Conservation (phyloP, 1,140 invertebrate species). For the Drosophila guanche region DNA sequence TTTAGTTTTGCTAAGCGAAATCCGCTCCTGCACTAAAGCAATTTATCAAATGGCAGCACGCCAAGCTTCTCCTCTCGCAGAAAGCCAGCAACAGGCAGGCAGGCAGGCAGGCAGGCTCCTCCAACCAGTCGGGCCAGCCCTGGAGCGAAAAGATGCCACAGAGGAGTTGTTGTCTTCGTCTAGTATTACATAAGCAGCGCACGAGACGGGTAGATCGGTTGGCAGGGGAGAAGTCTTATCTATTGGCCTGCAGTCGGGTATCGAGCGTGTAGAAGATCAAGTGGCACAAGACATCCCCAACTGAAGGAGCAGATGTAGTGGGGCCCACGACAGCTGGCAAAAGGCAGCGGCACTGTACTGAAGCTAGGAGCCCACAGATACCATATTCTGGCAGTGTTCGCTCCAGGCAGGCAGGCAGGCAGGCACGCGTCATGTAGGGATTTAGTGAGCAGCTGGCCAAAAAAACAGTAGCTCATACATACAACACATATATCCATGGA, state of each 20-base stretch:
- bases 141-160: constrained; percentile 36
- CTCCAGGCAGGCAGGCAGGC: constrained; percentile 26
- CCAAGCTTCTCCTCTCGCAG: constrained; percentile 13
- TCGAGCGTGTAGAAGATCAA: constrained; percentile 58
- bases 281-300: constrained; percentile 67
- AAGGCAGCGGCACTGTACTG: constrained; percentile 76
- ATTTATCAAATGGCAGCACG: constrained; percentile 71
- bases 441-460: constrained; percentile 33
- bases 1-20: constrained; percentile 8
- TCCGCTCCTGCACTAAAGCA: constrained; percentile 58
- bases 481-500: constrained; percentile 2
- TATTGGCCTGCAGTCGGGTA: constrained; percentile 34
- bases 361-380: constrained; percentile 10
- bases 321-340: constrained; percentile 64
- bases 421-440: constrained; percentile 60
- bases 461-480: constrained; percentile 62
- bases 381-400: constrained; percentile 24
- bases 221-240: constrained; percentile 29
- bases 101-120: constrained; percentile 18
- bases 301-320: constrained; percentile 31
- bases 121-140: constrained; percentile 42
- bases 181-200: constrained; percentile 75
- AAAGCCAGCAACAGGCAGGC: constrained; percentile 20
- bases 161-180: constrained; percentile 51
- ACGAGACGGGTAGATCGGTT: constrained; percentile 50